phyloP scores from a whole-genome alignment of 1,140 invertebrate genomes.

The Gryllus bimaculatus region DNA sequence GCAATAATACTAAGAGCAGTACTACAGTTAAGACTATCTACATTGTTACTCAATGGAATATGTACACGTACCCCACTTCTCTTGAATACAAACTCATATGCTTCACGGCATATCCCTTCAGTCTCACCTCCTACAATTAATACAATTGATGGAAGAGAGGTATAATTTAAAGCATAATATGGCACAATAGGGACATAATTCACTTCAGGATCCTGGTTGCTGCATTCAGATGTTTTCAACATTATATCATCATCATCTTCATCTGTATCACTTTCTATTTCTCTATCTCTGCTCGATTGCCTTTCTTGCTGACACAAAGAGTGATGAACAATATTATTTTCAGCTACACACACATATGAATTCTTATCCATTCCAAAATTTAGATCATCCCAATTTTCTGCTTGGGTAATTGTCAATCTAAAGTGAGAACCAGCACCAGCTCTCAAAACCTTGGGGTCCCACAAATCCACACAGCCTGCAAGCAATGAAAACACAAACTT shows the following conservation, averaged over 20 bases:
- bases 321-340: conserved; percentile 44
- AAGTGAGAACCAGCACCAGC: conserved; percentile 77
- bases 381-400: conserved; percentile 57
- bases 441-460: conserved; percentile 79
- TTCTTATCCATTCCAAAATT: conserved; percentile 38
- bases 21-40: conserved; percentile 80
- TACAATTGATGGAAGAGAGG: conserved; percentile 39
- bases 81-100: conserved; percentile 44
- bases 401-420: conserved; percentile 52
- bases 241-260: conserved; percentile 28
- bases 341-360: conserved; percentile 59
- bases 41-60: conserved; percentile 64
- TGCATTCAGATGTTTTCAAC: conserved; percentile 18
- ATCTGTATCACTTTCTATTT: neutral
- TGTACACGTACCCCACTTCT: conserved; percentile 53
- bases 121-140: conserved; percentile 84
- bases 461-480: conserved; percentile 76
- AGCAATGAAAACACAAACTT: conserved; percentile 17
- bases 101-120: conserved; percentile 63
- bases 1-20: conserved; percentile 70
- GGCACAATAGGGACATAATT: conserved; percentile 43
- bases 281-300: neutral
- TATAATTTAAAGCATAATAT: conserved; percentile 53
- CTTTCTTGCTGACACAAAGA: conserved; percentile 4
- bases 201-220: neutral